Conservation (phyloP, 2,797 vertebrate genomes). For the Cossypha niveicapilla region DNA sequence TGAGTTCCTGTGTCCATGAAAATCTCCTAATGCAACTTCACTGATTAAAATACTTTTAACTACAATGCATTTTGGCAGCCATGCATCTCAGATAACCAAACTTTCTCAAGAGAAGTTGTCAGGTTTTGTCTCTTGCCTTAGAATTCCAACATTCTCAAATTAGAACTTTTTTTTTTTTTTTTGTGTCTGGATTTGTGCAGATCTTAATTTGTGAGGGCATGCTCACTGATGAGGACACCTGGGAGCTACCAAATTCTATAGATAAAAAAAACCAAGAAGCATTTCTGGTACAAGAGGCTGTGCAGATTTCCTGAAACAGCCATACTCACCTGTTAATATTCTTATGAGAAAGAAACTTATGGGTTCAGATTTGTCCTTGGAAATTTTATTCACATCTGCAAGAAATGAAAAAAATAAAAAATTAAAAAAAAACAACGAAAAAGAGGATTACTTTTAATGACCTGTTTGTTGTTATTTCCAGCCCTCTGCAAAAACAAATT, state of each 20-base stretch:
- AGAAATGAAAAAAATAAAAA: background rate
- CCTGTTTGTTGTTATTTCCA: slow-evolving; percentile 19
- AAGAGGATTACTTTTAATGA: slow-evolving; percentile 37
- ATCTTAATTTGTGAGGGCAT: background rate
- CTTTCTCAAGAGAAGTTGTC: background rate
- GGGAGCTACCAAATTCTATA: background rate
- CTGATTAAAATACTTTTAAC: background rate
- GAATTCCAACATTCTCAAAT: background rate
- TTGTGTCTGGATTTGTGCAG: background rate
- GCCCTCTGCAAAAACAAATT: slow-evolving; percentile 31
- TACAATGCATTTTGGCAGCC: background rate
- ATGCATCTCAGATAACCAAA: background rate
- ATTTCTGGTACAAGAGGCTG: background rate
- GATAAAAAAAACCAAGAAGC: background rate
- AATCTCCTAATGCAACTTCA: background rate
- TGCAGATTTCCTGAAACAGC: background rate
- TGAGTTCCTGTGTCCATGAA: accelerated
- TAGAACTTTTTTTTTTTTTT: background rate
- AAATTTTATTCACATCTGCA: slow-evolving; percentile 5
- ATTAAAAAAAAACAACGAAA: accelerated
- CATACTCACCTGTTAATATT: background rate
- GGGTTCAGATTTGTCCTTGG: background rate
- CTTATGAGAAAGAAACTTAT: background rate
- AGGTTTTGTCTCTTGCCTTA: background rate
- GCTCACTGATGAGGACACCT: background rate